Percentiles rank a stretch among this genome's conserved stretches.
Conservation (phyloP, 1,140 invertebrate species). For the Drosophila sechellia region DNA sequence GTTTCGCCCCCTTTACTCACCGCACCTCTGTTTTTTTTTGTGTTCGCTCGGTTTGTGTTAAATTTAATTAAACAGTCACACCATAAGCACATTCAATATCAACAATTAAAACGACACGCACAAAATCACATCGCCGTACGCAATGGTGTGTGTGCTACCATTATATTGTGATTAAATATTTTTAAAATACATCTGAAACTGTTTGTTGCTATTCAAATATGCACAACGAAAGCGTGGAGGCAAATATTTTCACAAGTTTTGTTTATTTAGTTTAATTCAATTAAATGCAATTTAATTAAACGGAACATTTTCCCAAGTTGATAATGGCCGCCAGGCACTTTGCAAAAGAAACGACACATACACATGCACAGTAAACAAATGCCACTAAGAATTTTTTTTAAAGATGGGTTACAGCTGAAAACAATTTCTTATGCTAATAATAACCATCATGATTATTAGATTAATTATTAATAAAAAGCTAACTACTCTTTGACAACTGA, state of each 20-base stretch:
- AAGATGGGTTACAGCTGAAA: neutral
- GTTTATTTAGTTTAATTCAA: slow-evolving; percentile 72
- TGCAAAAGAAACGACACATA: slow-evolving; percentile 1
- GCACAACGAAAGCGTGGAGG: slow-evolving; percentile 40
- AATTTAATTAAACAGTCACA: slow-evolving; percentile 76
- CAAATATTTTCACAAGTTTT: slow-evolving; percentile 49
- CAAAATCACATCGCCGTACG: slow-evolving; percentile 30
- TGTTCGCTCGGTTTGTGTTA: slow-evolving; percentile 44
- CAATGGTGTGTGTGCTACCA: slow-evolving; percentile 21
- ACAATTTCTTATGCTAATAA: too few species aligned
- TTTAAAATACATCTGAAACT: slow-evolving; percentile 21
- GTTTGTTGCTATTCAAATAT: slow-evolving; percentile 28
- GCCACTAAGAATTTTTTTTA: neutral
- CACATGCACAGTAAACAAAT: slow-evolving; percentile 12
- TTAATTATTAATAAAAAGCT: neutral
- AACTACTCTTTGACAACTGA: neutral
- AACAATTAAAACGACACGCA: slow-evolving; percentile 68
- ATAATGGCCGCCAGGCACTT: slow-evolving; percentile 34
- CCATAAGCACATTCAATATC: slow-evolving; percentile 60
- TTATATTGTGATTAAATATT: slow-evolving; percentile 65
- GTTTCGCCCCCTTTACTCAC: neutral
- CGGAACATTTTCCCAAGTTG: slow-evolving; percentile 35
- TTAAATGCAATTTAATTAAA: slow-evolving; percentile 75
- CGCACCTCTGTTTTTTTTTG: neutral
- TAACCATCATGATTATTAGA: too few species aligned